Evolutionary conservation across 2,113 vertebrate species (phyloP).

Genomic region (Eira barbara): DNA sequence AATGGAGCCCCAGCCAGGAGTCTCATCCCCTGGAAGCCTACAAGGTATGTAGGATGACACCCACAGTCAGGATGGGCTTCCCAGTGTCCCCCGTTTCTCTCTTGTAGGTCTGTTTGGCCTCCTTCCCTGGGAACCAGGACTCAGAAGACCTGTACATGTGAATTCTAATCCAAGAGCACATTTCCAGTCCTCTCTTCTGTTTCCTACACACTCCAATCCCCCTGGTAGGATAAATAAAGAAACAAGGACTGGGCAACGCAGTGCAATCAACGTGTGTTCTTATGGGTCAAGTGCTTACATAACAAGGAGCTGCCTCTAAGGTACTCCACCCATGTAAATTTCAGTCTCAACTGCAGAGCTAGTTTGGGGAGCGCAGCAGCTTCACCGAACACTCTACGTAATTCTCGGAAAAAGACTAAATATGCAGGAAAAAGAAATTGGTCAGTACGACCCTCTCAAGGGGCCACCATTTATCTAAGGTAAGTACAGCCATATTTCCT

Average conservation of each 20-base stretch:
- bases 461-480: background rate
- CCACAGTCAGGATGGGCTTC: background rate
- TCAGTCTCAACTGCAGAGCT: background rate
- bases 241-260: background rate
- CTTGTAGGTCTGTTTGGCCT: background rate
- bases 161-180: background rate
- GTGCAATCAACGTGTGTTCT: background rate
- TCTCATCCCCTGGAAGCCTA: background rate
- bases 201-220: background rate
- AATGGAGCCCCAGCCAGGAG: background rate
- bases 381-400: background rate
- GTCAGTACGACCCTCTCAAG: background rate
- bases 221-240: background rate
- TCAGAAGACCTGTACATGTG: background rate
- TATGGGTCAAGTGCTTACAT: background rate
- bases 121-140: background rate
- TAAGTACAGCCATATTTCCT: background rate
- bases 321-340: background rate
- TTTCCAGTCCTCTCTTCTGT: background rate
- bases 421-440: background rate
- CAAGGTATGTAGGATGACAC: background rate
- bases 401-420: background rate
- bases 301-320: background rate
- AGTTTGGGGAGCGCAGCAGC: background rate
- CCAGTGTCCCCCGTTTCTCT: background rate